These are phyloP conservation scores for Sorex maritimensis DNA, from an alignment of 2,797 vertebrate species.

Conservation along the genomic window DNA sequence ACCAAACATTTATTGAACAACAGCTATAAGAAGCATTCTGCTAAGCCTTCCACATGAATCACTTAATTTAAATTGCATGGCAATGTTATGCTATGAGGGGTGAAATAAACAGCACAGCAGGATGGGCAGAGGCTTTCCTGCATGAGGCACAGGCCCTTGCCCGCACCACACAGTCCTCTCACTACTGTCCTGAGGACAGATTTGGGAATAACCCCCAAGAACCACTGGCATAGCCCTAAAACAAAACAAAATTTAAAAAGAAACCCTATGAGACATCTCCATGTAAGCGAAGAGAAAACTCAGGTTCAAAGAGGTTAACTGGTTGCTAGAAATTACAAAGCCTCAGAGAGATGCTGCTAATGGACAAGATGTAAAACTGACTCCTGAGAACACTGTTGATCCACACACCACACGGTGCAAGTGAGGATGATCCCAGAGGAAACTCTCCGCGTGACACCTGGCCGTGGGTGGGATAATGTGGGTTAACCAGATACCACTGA, in stretches of 20 bases:
- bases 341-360: background rate
- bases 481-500: background rate
- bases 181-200: too few species aligned
- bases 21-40: conserved; percentile 39
- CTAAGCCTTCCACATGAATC: conserved; percentile 1
- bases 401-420: background rate
- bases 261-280: background rate
- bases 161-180: too few species aligned
- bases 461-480: too few species aligned
- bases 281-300: background rate
- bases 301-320: background rate
- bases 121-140: too few species aligned
- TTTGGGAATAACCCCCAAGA: too few species aligned
- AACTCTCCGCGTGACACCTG: too few species aligned
- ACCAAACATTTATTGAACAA: background rate
- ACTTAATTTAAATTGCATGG: background rate
- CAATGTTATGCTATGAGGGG: background rate
- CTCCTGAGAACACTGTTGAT: background rate
- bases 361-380: background rate
- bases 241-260: background rate
- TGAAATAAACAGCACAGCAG: too few species aligned
- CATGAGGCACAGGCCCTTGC: too few species aligned
- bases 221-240: too few species aligned
- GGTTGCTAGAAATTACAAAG: conserved; percentile 49
- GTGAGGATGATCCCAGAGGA: too few species aligned